These are phyloP conservation scores for Pteria penguin DNA, from an alignment of 2,888 invertebrate genomes.

Conservation along the genomic window DNA sequence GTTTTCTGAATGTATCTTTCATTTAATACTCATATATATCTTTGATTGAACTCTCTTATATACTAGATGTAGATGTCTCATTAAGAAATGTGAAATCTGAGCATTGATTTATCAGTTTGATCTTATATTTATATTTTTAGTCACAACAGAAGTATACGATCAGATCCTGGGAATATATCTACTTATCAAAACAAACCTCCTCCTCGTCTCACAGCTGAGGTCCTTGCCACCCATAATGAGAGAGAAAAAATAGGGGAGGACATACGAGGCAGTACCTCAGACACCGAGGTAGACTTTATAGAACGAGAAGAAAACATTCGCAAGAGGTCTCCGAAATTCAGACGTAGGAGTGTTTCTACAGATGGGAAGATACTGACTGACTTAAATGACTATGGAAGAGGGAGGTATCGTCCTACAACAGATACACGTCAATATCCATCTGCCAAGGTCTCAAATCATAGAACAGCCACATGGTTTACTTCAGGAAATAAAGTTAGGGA, in stretches of 20 bases:
- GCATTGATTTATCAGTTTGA: too few species aligned
- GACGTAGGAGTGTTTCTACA: slow-evolving; percentile 26
- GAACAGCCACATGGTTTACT: too few species aligned
- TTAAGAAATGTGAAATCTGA: too few species aligned
- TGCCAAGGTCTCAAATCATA: not conserved
- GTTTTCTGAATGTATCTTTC: too few species aligned
- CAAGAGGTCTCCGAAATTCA: slow-evolving; percentile 12
- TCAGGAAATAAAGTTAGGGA: not conserved
- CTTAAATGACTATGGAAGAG: not conserved
- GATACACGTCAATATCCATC: not conserved
- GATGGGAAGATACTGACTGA: slow-evolving; percentile 4
- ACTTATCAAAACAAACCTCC: not conserved
- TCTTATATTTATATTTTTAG: too few species aligned
- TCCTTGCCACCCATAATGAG: slow-evolving; percentile 34
- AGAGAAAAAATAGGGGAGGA: not conserved
- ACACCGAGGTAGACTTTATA: slow-evolving; percentile 35
- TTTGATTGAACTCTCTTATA: too few species aligned
- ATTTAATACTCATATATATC: too few species aligned
- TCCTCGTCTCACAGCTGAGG: slow-evolving; percentile 31
- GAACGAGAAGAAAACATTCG: slow-evolving; percentile 11
- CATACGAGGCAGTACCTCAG: slow-evolving; percentile 23
- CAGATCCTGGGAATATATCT: slow-evolving; percentile 19
- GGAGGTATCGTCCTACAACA: not conserved
- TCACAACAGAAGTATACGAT: slow-evolving; percentile 13
- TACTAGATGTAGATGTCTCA: too few species aligned